Evolutionary conservation across 2,797 vertebrate species (phyloP), one percentile per base, ranked within the genome.

Genomic region (Rhyacichthys aspro): DNA sequence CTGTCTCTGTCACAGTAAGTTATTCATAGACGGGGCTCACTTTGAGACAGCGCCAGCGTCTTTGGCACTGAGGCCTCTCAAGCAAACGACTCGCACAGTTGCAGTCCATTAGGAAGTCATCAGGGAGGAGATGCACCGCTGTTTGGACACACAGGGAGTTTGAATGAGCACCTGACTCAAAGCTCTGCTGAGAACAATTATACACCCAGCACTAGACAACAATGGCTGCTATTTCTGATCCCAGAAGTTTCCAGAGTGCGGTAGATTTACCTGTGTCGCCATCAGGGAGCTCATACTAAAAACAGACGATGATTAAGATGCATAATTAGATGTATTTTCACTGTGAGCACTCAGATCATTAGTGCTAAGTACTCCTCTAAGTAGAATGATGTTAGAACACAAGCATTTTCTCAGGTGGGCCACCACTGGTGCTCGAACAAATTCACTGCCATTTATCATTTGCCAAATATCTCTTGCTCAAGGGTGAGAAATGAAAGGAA

Each of bases 31-130:
- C 18, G 44, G 43, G 34, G 45, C 44, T 16, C 1, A 36, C 43
- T 56, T 70, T 67, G 23, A 49, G 63, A 52, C 15, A 11, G 47
- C 45, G 59, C 44, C 53, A 15, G 54, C 28, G 2, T 59, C 48
- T 68, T 17, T 39, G 58, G 65, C 44, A 58, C 55, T 46, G 52
- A 9, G 6, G 43, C 56, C 66, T 44, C 53, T 65, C 43, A 50
- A 34, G 52, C 59, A 46, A 59, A 65, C 43, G 57, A 78, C 37
- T 32, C 56, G 70, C 65, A 54, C 66, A 70, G 75, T 57, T 67
- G 45, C 46, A 55, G 67, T 62, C 68, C 57, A 77, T 77, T 68
- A 74, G 74, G 65, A 43, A 56, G 71, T 70, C 72, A 70, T 68
- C 58, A 59, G 54, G 56, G 16, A 64, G 57, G 46, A 63, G 45